Percentiles rank a stretch among this genome's conserved stretches.
These are phyloP conservation scores for Sylvilagus bachmani DNA, from an alignment of 2,113 vertebrate species.

Conservation along the genomic window DNA sequence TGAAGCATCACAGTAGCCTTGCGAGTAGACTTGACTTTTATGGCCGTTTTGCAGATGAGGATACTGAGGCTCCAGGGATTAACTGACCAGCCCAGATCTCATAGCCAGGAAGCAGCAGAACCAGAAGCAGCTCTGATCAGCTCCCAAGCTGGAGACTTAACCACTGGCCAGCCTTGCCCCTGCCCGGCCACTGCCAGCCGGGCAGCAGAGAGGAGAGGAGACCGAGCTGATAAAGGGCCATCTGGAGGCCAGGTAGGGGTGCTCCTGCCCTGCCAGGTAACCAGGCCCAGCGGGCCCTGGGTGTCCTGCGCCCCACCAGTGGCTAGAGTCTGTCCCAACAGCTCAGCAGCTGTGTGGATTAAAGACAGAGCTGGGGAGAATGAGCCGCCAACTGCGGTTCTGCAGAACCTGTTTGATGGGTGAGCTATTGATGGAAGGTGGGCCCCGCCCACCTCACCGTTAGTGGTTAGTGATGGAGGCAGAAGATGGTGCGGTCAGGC, in stretches of 20 bases:
- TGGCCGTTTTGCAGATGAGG: neutral
- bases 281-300: neutral
- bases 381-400: constrained; percentile 65
- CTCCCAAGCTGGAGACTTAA: neutral
- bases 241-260: constrained; percentile 79
- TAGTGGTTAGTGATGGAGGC: constrained; percentile 84
- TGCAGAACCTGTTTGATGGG: constrained; percentile 73
- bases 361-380: constrained; percentile 68
- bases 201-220: neutral
- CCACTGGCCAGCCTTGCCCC: neutral
- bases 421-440: constrained; percentile 70
- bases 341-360: constrained; percentile 73
- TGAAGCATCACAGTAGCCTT: neutral
- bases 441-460: constrained; percentile 69
- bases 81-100: neutral
- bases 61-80: neutral
- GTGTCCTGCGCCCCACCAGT: neutral
- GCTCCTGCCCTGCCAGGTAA: constrained; percentile 73
- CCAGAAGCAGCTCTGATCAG: neutral
- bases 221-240: constrained; percentile 32
- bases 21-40: neutral
- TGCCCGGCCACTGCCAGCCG: no score
- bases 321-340: constrained; percentile 65
- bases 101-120: neutral
- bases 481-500: constrained; percentile 14